phyloP scores from a whole-genome alignment of 2,113 vertebrate species.

The Prionailurus bengalensis region DNA sequence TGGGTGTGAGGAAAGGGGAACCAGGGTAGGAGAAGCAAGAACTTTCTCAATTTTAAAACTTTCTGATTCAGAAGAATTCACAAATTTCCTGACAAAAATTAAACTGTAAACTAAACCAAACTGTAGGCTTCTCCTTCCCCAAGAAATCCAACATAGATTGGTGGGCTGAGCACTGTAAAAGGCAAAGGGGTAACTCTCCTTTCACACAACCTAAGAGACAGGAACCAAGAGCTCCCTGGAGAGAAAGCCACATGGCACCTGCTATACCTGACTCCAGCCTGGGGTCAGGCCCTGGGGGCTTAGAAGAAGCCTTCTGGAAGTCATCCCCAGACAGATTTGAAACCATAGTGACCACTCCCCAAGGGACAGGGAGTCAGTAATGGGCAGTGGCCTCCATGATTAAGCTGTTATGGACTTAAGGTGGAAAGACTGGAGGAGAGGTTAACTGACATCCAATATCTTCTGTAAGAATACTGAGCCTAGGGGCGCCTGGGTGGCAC shows the following conservation, averaged over 20 bases:
- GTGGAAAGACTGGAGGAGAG: not conserved
- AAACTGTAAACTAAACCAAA: not conserved
- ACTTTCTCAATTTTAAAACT: not conserved
- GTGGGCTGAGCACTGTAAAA: not conserved
- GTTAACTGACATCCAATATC: not conserved
- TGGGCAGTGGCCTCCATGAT: slow-evolving; percentile 68
- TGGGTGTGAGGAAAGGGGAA: not conserved
- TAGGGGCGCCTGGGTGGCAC: too few relatives aligned
- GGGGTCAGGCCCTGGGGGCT: not conserved
- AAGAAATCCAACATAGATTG: not conserved
- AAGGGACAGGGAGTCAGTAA: slow-evolving; percentile 59
- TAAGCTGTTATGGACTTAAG: slow-evolving; percentile 64
- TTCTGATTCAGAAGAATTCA: not conserved
- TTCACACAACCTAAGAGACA: not conserved
- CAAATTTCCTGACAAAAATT: not conserved
- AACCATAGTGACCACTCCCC: slow-evolving; percentile 72
- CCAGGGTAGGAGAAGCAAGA: not conserved
- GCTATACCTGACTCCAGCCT: not conserved
- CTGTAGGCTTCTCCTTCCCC: not conserved
- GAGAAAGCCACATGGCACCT: not conserved
- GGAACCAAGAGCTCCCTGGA: not conserved
- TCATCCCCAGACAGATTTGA: slow-evolving; percentile 34
- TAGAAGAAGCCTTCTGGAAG: slow-evolving; percentile 45
- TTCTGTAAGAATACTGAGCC: not conserved
- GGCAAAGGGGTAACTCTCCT: not conserved